These are phyloP conservation scores for Hirtodrosophila trivittata DNA, from an alignment of 2,888 invertebrate genomes.

Conservation along the genomic window DNA sequence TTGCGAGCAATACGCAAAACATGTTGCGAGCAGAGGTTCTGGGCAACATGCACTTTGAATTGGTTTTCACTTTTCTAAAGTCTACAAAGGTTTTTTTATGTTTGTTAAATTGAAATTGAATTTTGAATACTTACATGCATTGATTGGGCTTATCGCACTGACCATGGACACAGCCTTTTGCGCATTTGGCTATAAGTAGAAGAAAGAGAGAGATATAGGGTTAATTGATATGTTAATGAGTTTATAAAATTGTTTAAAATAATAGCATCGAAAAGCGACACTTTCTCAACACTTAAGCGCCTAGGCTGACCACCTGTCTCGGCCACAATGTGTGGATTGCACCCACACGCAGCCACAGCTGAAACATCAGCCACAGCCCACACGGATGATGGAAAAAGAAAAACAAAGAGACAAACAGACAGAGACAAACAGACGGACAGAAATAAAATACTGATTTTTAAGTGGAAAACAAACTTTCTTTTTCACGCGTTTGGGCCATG, in stretches of 20 bases:
- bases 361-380: constrained; percentile 24
- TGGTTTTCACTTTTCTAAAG: not conserved
- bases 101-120: constrained; percentile 16
- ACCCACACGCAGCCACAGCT: constrained; percentile 61
- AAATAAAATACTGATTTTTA: constrained; percentile 40
- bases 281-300: constrained; percentile 53
- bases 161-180: constrained; percentile 97
- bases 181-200: constrained; percentile 90
- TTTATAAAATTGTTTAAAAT: constrained; percentile 17
- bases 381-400: constrained; percentile 19
- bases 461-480: constrained; percentile 62
- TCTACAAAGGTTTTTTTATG: not conserved
- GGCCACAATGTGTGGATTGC: constrained; percentile 34
- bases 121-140: constrained; percentile 93
- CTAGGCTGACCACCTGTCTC: constrained; percentile 39
- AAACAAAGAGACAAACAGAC: constrained; percentile 36
- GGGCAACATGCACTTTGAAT: not conserved
- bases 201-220: constrained; percentile 30
- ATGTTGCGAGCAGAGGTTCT: constrained; percentile 14
- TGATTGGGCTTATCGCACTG: constrained; percentile 96
- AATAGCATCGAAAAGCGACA: constrained; percentile 31
- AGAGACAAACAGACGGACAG: constrained; percentile 40
- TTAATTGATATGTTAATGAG: constrained; percentile 63
- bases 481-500: constrained; percentile 69
- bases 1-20: constrained; percentile 27